phyloP scores from a whole-genome alignment of 2,797 vertebrate genomes.

The Sorex maritimensis region DNA sequence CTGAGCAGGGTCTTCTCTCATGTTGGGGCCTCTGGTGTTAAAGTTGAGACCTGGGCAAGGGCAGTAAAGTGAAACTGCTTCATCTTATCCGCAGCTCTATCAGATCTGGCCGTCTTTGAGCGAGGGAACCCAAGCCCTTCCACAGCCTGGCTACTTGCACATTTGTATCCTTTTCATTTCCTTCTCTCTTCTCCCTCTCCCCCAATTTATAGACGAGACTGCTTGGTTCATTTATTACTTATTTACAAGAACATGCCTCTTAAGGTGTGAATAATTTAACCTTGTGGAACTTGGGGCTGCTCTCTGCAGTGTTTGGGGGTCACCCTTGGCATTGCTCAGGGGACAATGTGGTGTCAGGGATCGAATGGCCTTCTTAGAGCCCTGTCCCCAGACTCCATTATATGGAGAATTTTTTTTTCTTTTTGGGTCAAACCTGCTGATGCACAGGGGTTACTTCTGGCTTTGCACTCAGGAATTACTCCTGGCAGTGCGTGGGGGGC shows the following conservation, averaged over 20 bases:
- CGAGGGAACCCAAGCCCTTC: slow-evolving; percentile 61
- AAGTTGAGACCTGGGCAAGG: background rate
- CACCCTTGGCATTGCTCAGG: too few species aligned
- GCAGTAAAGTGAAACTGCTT: slow-evolving; percentile 35
- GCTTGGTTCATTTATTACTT: background rate
- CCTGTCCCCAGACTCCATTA: too few species aligned
- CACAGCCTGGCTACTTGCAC: slow-evolving; percentile 37
- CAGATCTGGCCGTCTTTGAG: slow-evolving; percentile 82
- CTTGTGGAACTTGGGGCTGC: too few species aligned
- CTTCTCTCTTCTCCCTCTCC: background rate
- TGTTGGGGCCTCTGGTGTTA: background rate
- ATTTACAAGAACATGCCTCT: slow-evolving; percentile 64
- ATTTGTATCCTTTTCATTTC: slow-evolving; percentile 55
- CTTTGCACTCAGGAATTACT: too few species aligned
- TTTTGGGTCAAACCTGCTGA: too few species aligned
- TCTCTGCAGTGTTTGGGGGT: too few species aligned
- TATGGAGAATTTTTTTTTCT: too few species aligned
- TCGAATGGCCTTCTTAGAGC: too few species aligned
- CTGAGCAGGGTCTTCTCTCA: slow-evolving; percentile 47
- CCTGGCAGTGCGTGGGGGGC: too few species aligned
- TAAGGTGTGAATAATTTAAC: slow-evolving; percentile 54
- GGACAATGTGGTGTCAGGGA: too few species aligned
- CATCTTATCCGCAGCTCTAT: slow-evolving; percentile 49
- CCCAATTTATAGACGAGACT: slow-evolving; percentile 27
- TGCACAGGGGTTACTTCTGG: too few species aligned